Base-by-base conservation (phyloP, 2,888 invertebrate species). In the Lagria hirta region DNA sequence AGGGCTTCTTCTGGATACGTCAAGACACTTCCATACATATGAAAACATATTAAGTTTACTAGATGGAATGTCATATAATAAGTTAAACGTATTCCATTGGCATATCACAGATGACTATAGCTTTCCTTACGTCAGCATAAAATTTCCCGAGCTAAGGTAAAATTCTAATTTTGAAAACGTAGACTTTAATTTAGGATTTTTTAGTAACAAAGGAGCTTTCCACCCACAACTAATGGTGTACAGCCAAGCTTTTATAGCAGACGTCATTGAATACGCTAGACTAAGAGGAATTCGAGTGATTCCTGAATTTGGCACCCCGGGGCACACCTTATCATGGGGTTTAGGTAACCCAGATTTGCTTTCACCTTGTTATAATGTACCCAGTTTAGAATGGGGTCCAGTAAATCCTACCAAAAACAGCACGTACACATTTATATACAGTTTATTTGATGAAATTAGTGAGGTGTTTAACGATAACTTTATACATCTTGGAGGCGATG, bases 401-500 rank as follows among this genome's bases (percentile, higher is more conserved):
- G 79, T 94, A 61, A 80, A 95, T 67, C 93, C 93, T 0, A 80
- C 79, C 1, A 74, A 75, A 5, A 73, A 81, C 5, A 60, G 60
- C 2, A 83, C 85, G 0, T 93, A 84, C 68, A 67, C 71, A 1
- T 83, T 93, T 57, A 66, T 94, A 12, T 58, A 73, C 7, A 73
- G 76, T 1, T 74, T 95, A 5, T 81, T 91, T 54, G 60, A 67
- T 10, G 93, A 92, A 72, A 75, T 91, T 1, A 73, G 75, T 1
- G 61, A 70, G n/a, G 73, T 83, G 5, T 96, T 95, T 68, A 83
- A 83, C 0, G 94, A 94, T 53, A 71, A 80, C 46, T 92, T 86
- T 65, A 64, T 94, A n/a, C 96, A 96, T 70, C 70, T 96, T 1
- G 96, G 96, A 3, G 95, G 93, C 1, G 96, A 97, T 69, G 96